phyloP scores from a whole-genome alignment of 2,888 invertebrate species.

The Hetaerina titia region DNA sequence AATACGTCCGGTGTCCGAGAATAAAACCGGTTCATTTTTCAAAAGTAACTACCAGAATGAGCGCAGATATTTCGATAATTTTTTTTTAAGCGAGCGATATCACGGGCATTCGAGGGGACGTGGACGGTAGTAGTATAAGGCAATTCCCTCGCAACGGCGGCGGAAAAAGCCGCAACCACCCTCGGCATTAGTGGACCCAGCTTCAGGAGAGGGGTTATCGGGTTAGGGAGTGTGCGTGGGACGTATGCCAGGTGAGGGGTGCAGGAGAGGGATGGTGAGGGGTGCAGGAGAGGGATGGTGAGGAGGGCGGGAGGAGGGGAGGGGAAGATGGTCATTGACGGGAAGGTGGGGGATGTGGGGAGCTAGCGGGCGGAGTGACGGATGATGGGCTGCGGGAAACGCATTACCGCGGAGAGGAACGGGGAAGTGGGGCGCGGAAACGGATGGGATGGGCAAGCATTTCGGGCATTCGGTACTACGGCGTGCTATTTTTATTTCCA shows the following conservation, averaged over 20 bases:
- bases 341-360: not conserved
- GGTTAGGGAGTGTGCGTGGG: not conserved
- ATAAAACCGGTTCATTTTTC: not conserved
- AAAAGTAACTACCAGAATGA: not conserved
- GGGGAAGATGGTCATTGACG: not conserved
- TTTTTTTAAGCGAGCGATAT: not conserved
- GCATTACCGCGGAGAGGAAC: not conserved
- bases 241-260: not conserved
- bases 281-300: not conserved
- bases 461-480: no score
- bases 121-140: not conserved
- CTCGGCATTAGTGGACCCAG: not conserved
- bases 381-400: not conserved
- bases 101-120: not conserved
- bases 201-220: not conserved
- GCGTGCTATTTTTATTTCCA: no score
- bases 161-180: not conserved
- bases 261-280: not conserved
- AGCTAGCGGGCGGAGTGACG: not conserved
- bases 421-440: not conserved
- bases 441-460: not conserved
- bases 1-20: not conserved
- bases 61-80: not conserved
- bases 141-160: not conserved
- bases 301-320: not conserved